A percentile compares a stretch with the other conserved stretches of the same genome.
These are phyloP conservation scores for Prenolepis imparis DNA, from an alignment of 2,888 invertebrate genomes.

Conservation along the genomic window DNA sequence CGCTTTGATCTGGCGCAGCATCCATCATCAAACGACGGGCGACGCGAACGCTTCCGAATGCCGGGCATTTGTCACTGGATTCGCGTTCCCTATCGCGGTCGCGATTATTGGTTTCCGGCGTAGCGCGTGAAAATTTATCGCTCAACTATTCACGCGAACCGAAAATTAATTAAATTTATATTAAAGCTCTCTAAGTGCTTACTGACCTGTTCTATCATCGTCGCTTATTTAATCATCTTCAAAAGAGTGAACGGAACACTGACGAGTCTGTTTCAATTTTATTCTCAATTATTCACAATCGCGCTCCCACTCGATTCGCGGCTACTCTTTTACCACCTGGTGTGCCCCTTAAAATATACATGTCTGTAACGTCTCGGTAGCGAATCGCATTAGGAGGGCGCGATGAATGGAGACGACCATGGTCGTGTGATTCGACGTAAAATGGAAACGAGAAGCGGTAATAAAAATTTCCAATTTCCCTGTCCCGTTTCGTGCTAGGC, in stretches of 20 bases:
- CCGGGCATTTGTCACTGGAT: slow-evolving; percentile 43
- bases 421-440: slow-evolving; percentile 71
- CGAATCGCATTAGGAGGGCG: slow-evolving; percentile 70
- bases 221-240: slow-evolving; percentile 1
- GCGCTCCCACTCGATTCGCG: neutral
- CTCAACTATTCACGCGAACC: neutral
- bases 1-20: slow-evolving; percentile 62
- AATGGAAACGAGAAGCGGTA: slow-evolving; percentile 78
- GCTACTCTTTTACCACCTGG: neutral
- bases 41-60: slow-evolving; percentile 6
- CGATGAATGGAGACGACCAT: slow-evolving; percentile 65
- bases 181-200: neutral
- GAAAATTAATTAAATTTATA: slow-evolving; percentile 29
- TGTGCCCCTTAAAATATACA: slow-evolving; percentile 28
- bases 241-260: neutral
- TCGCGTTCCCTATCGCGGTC: slow-evolving; percentile 13
- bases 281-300: neutral
- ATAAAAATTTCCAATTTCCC: slow-evolving; percentile 79
- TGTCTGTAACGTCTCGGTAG: slow-evolving; percentile 16
- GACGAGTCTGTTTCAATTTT: neutral
- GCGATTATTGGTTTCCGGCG: slow-evolving; percentile 18
- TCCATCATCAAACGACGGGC: slow-evolving; percentile 47
- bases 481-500: slow-evolving; percentile 42
- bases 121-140: slow-evolving; percentile 3
- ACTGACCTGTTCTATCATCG: neutral